Evolutionary conservation across 2,888 invertebrate species (phyloP).

Genomic region (Galeopsomyia nigrocyanea): DNA sequence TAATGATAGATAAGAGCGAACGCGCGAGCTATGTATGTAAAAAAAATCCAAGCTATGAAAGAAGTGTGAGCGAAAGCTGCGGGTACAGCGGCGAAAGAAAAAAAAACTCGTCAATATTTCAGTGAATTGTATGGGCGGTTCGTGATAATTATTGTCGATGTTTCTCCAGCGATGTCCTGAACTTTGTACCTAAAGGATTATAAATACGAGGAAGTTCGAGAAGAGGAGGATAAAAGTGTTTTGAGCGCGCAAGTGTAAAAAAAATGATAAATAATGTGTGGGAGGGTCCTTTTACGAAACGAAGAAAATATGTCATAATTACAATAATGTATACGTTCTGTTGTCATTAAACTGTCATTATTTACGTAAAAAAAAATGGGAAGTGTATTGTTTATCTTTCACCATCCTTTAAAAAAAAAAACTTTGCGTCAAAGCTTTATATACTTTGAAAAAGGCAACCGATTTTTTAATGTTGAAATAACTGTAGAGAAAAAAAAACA

Average conservation of each 20-base stretch:
- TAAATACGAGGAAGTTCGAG: slow-evolving; percentile 7
- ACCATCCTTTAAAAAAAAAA: background rate
- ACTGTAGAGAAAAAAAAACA: background rate
- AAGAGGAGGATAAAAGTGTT: slow-evolving; percentile 25
- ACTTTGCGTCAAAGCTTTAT: background rate
- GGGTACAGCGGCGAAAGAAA: slow-evolving; percentile 36
- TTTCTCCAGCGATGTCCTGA: slow-evolving; percentile 19
- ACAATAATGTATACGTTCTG: slow-evolving; percentile 60
- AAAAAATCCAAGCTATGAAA: slow-evolving; percentile 3
- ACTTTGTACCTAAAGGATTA: slow-evolving; percentile 33
- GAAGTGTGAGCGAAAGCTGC: slow-evolving; percentile 32
- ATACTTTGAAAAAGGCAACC: too few relatives aligned
- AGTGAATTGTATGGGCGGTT: slow-evolving; percentile 15
- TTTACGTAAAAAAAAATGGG: slow-evolving; percentile 56
- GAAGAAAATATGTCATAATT: slow-evolving; percentile 46
- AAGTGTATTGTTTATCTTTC: slow-evolving; percentile 16
- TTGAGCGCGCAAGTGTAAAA: slow-evolving; percentile 26
- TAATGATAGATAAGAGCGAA: slow-evolving; percentile 6
- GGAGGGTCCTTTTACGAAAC: slow-evolving; percentile 38
- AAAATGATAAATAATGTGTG: slow-evolving; percentile 6
- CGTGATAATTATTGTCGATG: slow-evolving; percentile 18
- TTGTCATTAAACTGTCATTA: slow-evolving; percentile 63
- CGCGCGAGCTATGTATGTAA: slow-evolving; percentile 4
- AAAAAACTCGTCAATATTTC: slow-evolving; percentile 11
- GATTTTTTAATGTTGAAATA: background rate